Conservation (phyloP, 2,113 vertebrate species). For the Pterophyllum scalare region DNA sequence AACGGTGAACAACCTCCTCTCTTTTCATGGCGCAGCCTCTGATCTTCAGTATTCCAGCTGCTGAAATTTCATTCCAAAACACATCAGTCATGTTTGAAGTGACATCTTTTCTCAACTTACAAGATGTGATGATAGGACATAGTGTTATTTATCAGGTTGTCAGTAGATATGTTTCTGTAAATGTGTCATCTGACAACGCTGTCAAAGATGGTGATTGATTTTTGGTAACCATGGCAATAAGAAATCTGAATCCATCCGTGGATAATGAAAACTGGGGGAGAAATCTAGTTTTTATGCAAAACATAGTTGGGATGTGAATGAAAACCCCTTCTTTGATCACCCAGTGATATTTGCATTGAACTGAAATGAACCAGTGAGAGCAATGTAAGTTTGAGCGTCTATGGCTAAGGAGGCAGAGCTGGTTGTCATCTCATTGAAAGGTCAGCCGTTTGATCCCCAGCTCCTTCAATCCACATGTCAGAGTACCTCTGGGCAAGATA, state of each 20-base stretch:
- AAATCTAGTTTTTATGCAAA: conserved; percentile 27
- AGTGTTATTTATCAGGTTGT: background rate
- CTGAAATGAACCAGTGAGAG: conserved; percentile 16
- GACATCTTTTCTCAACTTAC: background rate
- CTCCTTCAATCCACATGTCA: background rate
- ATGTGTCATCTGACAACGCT: background rate
- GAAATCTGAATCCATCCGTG: background rate
- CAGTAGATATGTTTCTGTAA: background rate
- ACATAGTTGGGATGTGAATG: background rate
- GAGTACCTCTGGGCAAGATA: background rate
- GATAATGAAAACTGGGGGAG: background rate
- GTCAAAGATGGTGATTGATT: background rate
- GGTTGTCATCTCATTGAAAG: background rate
- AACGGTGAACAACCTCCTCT: background rate
- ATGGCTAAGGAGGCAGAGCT: background rate
- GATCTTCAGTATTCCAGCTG: background rate
- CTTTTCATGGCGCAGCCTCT: background rate
- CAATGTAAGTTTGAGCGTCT: background rate
- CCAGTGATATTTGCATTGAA: conserved; percentile 13
- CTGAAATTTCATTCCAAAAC: background rate
- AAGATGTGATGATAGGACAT: background rate
- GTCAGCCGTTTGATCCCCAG: background rate
- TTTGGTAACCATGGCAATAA: conserved; percentile 28
- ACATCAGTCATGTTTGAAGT: background rate
- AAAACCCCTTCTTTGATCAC: conserved; percentile 15